phyloP scores from a whole-genome alignment of 2,113 vertebrate genomes.

The Glaucomys volans region DNA sequence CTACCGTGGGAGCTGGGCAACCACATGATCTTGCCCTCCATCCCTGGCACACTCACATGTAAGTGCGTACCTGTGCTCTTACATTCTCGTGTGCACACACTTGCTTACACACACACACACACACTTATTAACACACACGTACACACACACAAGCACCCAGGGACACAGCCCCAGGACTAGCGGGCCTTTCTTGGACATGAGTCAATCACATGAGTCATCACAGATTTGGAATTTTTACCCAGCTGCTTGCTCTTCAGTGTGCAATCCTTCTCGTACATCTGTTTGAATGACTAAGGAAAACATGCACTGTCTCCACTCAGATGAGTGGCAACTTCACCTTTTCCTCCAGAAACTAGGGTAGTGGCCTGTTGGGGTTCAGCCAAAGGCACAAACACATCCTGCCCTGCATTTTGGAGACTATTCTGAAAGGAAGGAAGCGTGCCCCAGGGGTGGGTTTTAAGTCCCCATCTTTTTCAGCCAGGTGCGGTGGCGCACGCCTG shows the following conservation, averaged over 20 bases:
- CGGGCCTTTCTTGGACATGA: background rate
- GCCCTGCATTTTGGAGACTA: background rate
- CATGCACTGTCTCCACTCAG: accelerated
- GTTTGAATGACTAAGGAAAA: accelerated
- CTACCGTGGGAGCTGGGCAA: background rate
- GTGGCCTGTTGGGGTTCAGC: background rate
- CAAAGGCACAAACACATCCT: background rate
- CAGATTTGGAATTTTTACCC: too few relatives aligned
- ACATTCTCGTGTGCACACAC: too few relatives aligned
- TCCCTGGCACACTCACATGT: too few relatives aligned
- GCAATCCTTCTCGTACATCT: accelerated
- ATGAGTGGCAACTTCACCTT: accelerated
- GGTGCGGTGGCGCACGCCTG: too few relatives aligned
- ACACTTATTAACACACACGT: too few relatives aligned
- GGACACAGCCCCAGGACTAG: background rate
- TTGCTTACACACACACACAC: too few relatives aligned
- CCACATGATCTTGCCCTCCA: too few relatives aligned
- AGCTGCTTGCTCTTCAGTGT: accelerated
- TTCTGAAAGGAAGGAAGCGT: background rate
- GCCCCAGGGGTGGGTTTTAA: background rate
- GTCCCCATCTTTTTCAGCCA: background rate
- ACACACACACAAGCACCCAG: background rate
- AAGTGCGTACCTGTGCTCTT: too few relatives aligned
- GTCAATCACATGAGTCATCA: background rate
- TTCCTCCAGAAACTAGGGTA: background rate